Evolutionary conservation across 37 sponge, comb jelly and placozoan species (phyloP).

Genomic region (Halichondria panicea): DNA sequence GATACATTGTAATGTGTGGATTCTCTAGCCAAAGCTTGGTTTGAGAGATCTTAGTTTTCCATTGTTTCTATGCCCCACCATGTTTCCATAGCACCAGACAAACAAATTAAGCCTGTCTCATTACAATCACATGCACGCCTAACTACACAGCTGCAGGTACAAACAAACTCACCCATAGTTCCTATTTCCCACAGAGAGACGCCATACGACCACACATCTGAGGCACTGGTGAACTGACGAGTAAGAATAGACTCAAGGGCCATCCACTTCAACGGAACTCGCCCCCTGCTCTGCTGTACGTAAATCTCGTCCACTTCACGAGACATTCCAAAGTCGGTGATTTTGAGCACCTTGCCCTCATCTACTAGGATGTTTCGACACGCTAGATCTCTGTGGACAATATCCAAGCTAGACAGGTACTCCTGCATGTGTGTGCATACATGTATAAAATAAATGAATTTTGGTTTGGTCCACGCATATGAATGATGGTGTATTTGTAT

Average conservation of each 20-base stretch:
- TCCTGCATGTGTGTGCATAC: too few relatives aligned
- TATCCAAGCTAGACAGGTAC: constrained; percentile 64
- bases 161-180: constrained; percentile 57
- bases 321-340: constrained; percentile 85
- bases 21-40: too few relatives aligned
- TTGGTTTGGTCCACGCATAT: too few relatives aligned
- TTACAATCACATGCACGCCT: too few relatives aligned
- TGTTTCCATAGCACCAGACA: too few relatives aligned
- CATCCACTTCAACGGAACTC: constrained; percentile 80
- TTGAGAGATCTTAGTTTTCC: too few relatives aligned
- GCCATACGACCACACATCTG: constrained; percentile 85
- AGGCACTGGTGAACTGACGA: constrained; percentile 67
- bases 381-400: constrained; percentile 79
- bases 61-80: too few relatives aligned
- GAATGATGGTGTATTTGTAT: too few relatives aligned
- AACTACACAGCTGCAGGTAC: too few relatives aligned
- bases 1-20: too few relatives aligned
- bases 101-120: too few relatives aligned
- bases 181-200: constrained; percentile 76
- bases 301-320: constrained; percentile 65
- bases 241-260: constrained; percentile 74
- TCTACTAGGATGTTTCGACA: constrained; percentile 75
- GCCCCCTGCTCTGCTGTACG: constrained; percentile 72
- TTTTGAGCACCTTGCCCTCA: constrained; percentile 69
- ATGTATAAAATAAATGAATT: too few relatives aligned